Base-by-base conservation (phyloP, 1,140 invertebrate genomes). In the Andricus grossulariae region DNA sequence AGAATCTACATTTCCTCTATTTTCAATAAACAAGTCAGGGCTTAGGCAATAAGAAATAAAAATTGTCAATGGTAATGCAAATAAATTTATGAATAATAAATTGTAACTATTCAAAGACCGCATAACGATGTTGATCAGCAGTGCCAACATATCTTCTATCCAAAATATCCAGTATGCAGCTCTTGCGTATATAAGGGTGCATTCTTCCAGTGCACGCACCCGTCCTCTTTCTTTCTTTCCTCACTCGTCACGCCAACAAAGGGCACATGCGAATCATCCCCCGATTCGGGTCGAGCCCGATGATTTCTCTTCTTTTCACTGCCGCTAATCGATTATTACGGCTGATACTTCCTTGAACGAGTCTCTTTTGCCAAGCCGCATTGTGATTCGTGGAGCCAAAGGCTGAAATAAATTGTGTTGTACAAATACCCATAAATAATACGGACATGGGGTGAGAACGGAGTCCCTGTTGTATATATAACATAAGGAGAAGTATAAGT, bases 391-490 rank as follows among this genome's bases (percentile, higher is more conserved):
- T 72, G 76, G 51, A 66, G 60, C 77, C 80, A 39, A 72, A 60
- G 70, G 74, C 78, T 76, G 80, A 83, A 81, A 82, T 85, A 87
- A 87, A 87, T 87, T 87, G 83, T 86, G 85, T 83, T 86, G 85
- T 86, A 83, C 82, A 85, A 85, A 84, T 83, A 82, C 77, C 79
- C 75, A 70, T 79, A 81, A 79, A 76, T 77, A 79, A 45, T 77
- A 54, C 66, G 25, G 39, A 66, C 60, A 66, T 32, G 39, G 60
- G 60, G 60, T 66, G 60, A 66, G 60, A 66, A 66, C 32, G n/a
- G 60, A 32, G 21, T 32, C 25, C 60, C 25, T 66, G 60, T 66
- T 66, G 25, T 66, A 66, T 16, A 13, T n/a, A 13, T n/a, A 25
- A 6, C 15, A 8, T n/a, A 10, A 57, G 21, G 11, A 57, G 15